These are phyloP conservation scores for Ivindomyrus marchei DNA, from an alignment of 2,113 vertebrate species.

Conservation along the genomic window DNA sequence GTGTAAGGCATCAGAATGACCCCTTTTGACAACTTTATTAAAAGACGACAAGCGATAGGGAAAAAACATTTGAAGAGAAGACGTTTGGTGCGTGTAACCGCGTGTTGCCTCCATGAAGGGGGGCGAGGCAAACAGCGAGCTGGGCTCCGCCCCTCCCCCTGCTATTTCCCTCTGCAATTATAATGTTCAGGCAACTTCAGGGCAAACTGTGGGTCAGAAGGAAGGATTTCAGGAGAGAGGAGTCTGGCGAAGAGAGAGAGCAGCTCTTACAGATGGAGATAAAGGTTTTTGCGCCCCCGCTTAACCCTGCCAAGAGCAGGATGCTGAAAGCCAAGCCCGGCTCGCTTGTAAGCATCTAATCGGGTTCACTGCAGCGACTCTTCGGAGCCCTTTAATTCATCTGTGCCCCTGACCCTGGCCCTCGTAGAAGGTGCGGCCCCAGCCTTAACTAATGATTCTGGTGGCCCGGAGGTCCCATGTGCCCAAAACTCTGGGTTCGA, in stretches of 20 bases:
- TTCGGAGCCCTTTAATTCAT: not conserved
- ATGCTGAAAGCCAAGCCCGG: not conserved
- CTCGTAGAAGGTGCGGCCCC: not conserved
- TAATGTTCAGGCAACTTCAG: not conserved
- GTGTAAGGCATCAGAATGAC: not conserved
- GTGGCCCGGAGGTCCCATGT: not conserved
- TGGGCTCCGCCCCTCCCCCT: not conserved
- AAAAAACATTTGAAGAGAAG: not conserved
- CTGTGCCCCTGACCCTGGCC: not conserved
- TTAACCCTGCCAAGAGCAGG: not conserved
- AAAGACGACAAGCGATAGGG: not conserved
- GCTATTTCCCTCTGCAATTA: not conserved
- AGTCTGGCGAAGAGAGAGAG: not conserved
- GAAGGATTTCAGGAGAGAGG: not conserved
- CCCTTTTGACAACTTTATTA: not conserved
- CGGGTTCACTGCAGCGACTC: not conserved
- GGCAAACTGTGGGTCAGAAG: not conserved
- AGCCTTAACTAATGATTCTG: not conserved
- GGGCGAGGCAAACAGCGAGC: not conserved
- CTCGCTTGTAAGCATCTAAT: not conserved
- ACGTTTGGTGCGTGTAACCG: not conserved
- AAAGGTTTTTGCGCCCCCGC: not conserved
- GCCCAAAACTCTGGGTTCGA: not conserved
- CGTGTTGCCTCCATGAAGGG: not conserved
- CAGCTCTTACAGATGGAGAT: not conserved